These are phyloP conservation scores for Volucella zonaria DNA, from an alignment of 2,888 invertebrate genomes.

Conservation along the genomic window DNA sequence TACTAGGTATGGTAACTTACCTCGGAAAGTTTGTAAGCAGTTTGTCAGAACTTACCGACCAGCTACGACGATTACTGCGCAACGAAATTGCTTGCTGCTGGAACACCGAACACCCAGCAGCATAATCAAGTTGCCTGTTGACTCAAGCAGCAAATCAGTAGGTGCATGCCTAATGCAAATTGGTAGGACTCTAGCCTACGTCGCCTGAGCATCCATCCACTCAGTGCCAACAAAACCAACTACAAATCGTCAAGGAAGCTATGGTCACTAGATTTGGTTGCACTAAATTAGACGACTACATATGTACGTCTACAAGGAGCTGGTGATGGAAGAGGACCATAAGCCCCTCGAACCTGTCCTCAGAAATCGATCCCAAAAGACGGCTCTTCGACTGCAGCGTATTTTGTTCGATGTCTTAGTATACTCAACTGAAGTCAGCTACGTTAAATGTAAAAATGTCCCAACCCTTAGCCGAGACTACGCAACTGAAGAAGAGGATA, in stretches of 20 bases:
- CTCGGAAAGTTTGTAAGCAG: neutral
- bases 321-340: no score
- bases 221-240: slow-evolving; percentile 48
- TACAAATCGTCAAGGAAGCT: slow-evolving; percentile 72
- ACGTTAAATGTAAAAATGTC: slow-evolving; percentile 75
- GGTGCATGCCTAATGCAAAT: slow-evolving; percentile 71
- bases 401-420: slow-evolving; percentile 75
- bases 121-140: slow-evolving; percentile 71
- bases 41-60: slow-evolving; percentile 1
- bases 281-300: no score
- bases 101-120: neutral
- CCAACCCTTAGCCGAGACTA: slow-evolving; percentile 70
- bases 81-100: slow-evolving; percentile 54
- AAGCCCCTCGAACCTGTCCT: no score
- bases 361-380: no score
- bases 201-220: slow-evolving; percentile 75
- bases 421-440: slow-evolving; percentile 75
- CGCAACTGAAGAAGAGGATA: slow-evolving; percentile 1
- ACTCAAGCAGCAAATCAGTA: slow-evolving; percentile 60
- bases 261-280: slow-evolving; percentile 69
- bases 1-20: neutral
- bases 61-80: slow-evolving; percentile 66
- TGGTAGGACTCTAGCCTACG: no score
- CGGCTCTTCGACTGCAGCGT: slow-evolving; percentile 63
- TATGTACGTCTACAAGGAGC: no score